Evolutionary conservation across 2,888 invertebrate genomes (phyloP), one percentile per base, ranked within the genome.

Genomic region (Phyllotreta striolata): DNA sequence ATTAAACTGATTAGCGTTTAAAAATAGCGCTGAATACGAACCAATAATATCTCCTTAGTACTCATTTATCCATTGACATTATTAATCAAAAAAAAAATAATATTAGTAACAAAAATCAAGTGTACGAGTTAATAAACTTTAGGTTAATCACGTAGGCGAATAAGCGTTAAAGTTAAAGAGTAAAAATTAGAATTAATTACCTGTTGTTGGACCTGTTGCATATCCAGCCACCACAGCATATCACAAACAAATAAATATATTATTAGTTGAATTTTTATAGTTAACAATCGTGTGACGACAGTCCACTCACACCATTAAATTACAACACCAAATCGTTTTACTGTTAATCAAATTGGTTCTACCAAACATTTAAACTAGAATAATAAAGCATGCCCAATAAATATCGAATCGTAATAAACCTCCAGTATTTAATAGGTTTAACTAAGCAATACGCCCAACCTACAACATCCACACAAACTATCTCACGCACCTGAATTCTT

Each of bases 401-500:
- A 4, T 4, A 24, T 24, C 24, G 1, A 24, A 24, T 24, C 4
- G 24, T 24, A 24, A 24, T 24, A 24, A 24, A 24, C 24, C 24
- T 24, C 24, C 24, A 24, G 24, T 24, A 24, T 51, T 38, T 52
- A n/a, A 0, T 12, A 0, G 12, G 10, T 61, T 56, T 10, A 46
- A 43, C 46, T 40, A 65, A 55, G 35, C 6, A 9, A 43, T 13
- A n/a, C 46, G 3, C 41, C 10, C 10, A n/a, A 24, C 24, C 24
- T 24, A 24, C 24, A 24, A 24, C 24, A 24, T 24, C 24, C 24
- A 24, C 24, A 24, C 24, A 24, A 24, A 24, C 1, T 4, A 4
- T 3, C 4, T 4, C 4, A 76, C 79, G 74, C 81, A 92, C 92
- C 89, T 90, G 78, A 90, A 88, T 75, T 92, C 91, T 72, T 92